These are phyloP conservation scores for Falco novaeseelandiae DNA, from an alignment of 2,797 vertebrate genomes.

Conservation along the genomic window DNA sequence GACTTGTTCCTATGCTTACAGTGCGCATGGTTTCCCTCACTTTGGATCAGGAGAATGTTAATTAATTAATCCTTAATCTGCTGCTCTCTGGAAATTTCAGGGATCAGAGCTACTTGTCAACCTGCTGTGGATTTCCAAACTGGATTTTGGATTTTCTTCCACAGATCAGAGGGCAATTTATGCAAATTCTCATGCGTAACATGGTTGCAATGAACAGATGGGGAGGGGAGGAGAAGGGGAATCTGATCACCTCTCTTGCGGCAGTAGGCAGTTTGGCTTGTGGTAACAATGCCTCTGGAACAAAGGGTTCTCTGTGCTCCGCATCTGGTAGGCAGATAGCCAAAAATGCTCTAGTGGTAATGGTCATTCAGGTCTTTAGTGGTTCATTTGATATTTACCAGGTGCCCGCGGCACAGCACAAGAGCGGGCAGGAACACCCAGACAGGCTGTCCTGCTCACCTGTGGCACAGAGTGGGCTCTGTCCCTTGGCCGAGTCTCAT, in stretches of 20 bases:
- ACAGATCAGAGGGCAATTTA: conserved; percentile 66
- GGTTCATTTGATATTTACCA: conserved; percentile 53
- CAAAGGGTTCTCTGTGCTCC: conserved; percentile 68
- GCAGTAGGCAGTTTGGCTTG: conserved; percentile 58
- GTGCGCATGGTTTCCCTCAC: not conserved
- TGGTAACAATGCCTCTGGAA: conserved; percentile 65
- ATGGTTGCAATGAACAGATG: conserved; percentile 63
- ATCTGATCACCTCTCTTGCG: conserved; percentile 67
- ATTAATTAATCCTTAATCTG: conserved; percentile 66
- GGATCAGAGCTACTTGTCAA: conserved; percentile 59
- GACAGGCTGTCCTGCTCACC: not conserved
- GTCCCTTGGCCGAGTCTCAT: not conserved
- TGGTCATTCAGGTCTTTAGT: conserved; percentile 54
- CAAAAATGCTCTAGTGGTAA: conserved; percentile 2
- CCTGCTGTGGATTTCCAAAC: conserved; percentile 54
- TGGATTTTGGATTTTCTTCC: conserved; percentile 69
- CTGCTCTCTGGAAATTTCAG: conserved; percentile 32
- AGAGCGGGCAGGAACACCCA: not conserved
- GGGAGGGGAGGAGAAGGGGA: conserved; percentile 67
- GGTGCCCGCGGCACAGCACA: not conserved
- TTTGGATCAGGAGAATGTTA: conserved; percentile 29
- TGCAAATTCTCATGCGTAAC: conserved; percentile 59
- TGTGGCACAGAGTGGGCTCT: not conserved
- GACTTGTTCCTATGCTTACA: not conserved
- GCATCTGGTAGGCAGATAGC: conserved; percentile 66